Evolutionary conservation across 2,888 invertebrate species (phyloP).

Genomic region (Frankliniella fusca): DNA sequence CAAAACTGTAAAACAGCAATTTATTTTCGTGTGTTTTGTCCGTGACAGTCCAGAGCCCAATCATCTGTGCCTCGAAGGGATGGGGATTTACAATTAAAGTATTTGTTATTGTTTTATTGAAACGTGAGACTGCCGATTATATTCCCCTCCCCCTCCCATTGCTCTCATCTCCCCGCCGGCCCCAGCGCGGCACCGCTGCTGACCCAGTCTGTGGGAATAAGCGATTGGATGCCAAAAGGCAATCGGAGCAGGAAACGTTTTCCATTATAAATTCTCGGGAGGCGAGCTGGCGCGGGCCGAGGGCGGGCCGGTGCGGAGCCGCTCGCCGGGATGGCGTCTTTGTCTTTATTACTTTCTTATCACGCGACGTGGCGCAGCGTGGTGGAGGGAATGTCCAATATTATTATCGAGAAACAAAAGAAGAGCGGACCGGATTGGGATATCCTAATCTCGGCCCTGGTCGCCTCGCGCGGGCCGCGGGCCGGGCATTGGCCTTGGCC

Average conservation of each 20-base stretch:
- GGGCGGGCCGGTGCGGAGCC: background rate
- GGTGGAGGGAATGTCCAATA: background rate
- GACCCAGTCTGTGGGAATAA: background rate
- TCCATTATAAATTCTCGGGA: conserved; percentile 1
- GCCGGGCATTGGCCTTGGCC: too few species aligned
- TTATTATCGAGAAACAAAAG: background rate
- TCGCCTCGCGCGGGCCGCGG: too few species aligned
- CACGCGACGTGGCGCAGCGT: background rate
- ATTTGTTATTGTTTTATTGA: too few species aligned
- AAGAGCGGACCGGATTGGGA: too few species aligned
- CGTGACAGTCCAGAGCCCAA: too few species aligned
- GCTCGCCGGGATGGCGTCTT: background rate
- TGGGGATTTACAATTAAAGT: too few species aligned
- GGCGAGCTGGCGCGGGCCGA: background rate
- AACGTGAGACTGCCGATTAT: too few species aligned
- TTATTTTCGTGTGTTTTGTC: too few species aligned
- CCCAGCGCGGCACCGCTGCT: background rate
- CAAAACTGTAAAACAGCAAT: too few species aligned
- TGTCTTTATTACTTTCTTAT: conserved; percentile 1
- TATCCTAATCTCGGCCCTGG: too few species aligned
- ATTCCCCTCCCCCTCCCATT: background rate
- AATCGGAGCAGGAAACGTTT: conserved; percentile 1
- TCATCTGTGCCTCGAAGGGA: too few species aligned
- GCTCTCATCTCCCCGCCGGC: background rate
- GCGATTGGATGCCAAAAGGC: background rate